phyloP scores from a whole-genome alignment of 2,113 vertebrate genomes.

The Asarcornis scutulata region DNA sequence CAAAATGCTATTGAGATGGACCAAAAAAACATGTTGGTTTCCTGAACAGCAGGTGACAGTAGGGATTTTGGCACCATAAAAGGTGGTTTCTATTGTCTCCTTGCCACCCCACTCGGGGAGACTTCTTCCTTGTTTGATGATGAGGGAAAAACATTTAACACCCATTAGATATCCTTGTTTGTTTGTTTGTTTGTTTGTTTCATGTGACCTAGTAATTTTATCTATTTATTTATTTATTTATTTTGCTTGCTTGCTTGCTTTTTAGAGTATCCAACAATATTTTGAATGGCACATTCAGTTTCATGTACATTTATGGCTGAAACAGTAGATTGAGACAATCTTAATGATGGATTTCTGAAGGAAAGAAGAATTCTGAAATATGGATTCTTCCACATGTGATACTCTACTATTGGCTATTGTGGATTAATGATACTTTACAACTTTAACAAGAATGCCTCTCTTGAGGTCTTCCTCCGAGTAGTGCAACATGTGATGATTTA shows the following conservation, averaged over 20 bases:
- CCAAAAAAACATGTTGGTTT: background rate
- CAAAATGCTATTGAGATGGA: background rate
- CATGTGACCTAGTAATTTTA: background rate
- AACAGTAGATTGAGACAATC: background rate
- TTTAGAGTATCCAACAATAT: background rate
- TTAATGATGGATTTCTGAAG: too few relatives aligned
- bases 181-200: background rate
- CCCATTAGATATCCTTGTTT: background rate
- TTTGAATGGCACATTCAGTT: background rate
- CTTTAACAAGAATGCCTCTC: background rate
- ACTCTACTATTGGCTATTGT: background rate
- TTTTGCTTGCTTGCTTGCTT: background rate
- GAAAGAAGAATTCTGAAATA: background rate
- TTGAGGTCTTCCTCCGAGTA: background rate
- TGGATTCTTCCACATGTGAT: background rate
- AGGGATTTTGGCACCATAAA: background rate
- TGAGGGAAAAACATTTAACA: background rate
- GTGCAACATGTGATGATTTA: background rate
- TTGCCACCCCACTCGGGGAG: rapidly evolving
- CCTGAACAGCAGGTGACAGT: background rate
- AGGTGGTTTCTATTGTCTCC: background rate
- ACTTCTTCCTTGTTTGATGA: background rate
- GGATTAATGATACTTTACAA: background rate
- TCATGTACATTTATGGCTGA: background rate
- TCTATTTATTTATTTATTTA: too few relatives aligned